Percentiles rank a stretch among this genome's conserved stretches.
These are phyloP conservation scores for Trachelus tabidus DNA, from an alignment of 2,888 invertebrate species.

Conservation along the genomic window DNA sequence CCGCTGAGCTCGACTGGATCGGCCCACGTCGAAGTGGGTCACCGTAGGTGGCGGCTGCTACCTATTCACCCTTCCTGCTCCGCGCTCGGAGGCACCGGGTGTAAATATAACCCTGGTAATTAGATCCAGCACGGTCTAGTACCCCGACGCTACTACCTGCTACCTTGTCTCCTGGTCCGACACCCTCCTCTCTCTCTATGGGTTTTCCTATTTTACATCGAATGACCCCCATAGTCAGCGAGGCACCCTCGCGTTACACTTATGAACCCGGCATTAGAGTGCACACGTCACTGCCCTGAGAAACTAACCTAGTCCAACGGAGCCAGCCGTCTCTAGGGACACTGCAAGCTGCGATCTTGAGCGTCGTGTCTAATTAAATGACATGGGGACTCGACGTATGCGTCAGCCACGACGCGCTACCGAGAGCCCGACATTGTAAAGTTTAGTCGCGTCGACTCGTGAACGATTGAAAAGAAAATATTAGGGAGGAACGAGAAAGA, in stretches of 20 bases:
- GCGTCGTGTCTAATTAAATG: not conserved
- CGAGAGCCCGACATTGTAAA: not conserved
- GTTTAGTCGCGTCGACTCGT: not conserved
- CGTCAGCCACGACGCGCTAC: not conserved
- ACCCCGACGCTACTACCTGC: not conserved
- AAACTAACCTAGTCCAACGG: not conserved
- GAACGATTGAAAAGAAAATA: not conserved
- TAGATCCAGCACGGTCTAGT: conserved; percentile 18
- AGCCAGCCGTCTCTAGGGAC: not conserved
- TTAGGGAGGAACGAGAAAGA: not conserved
- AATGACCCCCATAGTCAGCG: not conserved
- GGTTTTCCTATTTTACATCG: not conserved
- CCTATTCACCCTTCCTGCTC: not conserved
- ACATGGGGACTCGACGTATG: not conserved
- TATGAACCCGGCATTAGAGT: not conserved
- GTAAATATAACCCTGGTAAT: conserved; percentile 20
- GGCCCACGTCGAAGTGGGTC: conserved; percentile 10
- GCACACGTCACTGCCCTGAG: not conserved
- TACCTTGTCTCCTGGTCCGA: not conserved
- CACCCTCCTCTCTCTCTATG: not conserved
- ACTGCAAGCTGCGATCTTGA: not conserved
- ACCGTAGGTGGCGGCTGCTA: conserved; percentile 2
- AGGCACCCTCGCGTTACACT: not conserved
- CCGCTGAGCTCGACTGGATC: conserved; percentile 7
- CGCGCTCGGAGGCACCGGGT: conserved; percentile 4